Conservation (phyloP, 2,113 vertebrate genomes). For the Stigmatopora nigra region DNA sequence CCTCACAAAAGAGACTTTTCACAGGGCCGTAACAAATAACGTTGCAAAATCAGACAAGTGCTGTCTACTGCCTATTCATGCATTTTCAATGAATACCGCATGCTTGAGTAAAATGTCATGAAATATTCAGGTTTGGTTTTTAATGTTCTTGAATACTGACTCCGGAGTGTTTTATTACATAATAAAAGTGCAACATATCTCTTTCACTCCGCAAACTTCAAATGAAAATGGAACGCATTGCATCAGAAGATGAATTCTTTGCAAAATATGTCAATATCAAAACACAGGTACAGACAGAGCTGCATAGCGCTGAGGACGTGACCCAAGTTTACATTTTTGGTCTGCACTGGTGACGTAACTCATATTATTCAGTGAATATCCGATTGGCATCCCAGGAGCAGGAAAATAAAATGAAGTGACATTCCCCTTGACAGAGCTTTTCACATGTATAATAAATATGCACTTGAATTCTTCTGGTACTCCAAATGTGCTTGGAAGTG, state of each 20-base stretch:
- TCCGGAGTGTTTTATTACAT: slow-evolving; percentile 45
- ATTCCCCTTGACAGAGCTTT: slow-evolving; percentile 11
- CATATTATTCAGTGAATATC: slow-evolving; percentile 25
- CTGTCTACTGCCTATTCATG: slow-evolving; percentile 25
- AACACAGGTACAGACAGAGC: background rate
- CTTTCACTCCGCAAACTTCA: slow-evolving; percentile 17
- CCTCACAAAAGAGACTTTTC: slow-evolving; percentile 8
- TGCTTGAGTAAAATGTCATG: slow-evolving; percentile 48
- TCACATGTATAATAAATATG: slow-evolving; percentile 13
- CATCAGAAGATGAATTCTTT: slow-evolving; percentile 4
- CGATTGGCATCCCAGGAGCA: slow-evolving; percentile 23
- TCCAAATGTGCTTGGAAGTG: background rate
- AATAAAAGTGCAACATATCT: slow-evolving; percentile 37
- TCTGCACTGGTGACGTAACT: slow-evolving; percentile 1
- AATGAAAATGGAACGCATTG: background rate
- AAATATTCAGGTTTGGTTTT: slow-evolving; percentile 52
- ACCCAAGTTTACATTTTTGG: background rate
- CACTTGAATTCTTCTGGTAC: slow-evolving; percentile 23
- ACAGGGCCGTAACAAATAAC: slow-evolving; percentile 29
- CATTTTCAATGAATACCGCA: slow-evolving; percentile 39
- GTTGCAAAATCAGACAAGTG: slow-evolving; percentile 14
- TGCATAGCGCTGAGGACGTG: background rate
- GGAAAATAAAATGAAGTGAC: slow-evolving; percentile 4
- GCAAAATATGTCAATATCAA: background rate
- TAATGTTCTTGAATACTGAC: slow-evolving; percentile 35